Evolutionary conservation across 2,888 invertebrate genomes (phyloP).

Genomic region (Odontothrips loti): DNA sequence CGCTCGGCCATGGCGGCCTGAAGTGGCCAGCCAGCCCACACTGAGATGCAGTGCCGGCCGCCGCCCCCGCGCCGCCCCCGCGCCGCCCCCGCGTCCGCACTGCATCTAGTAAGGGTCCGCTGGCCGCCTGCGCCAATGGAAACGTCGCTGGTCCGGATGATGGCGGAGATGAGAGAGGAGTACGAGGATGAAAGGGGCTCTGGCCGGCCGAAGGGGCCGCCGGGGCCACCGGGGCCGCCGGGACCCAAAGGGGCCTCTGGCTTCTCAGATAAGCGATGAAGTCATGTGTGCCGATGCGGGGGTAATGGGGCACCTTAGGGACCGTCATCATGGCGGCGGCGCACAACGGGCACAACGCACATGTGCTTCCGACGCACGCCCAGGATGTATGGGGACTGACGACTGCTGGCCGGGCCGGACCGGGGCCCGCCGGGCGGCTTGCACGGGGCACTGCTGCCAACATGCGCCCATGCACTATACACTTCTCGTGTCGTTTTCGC

Average conservation of each 20-base stretch:
- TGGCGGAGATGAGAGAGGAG: constrained; percentile 15
- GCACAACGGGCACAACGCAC: background rate
- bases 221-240: background rate
- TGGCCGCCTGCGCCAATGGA: background rate
- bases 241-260: background rate
- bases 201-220: background rate
- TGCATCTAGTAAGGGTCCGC: background rate
- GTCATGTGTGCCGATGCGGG: constrained; percentile 4
- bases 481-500: background rate
- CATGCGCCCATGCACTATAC: background rate
- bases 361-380: background rate
- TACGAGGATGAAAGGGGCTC: constrained; percentile 5
- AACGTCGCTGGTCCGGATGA: background rate
- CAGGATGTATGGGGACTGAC: background rate
- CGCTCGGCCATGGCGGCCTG: no score
- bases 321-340: background rate
- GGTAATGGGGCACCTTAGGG: constrained; percentile 25
- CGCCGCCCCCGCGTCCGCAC: no score
- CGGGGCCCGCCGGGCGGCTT: background rate
- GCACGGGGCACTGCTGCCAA: background rate
- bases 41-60: no score
- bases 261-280: constrained; percentile 23
- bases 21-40: no score
- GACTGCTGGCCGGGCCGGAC: background rate
- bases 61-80: no score